Conservation (phyloP, 1,140 invertebrate species). For the Neoseiulus cucumeris region DNA sequence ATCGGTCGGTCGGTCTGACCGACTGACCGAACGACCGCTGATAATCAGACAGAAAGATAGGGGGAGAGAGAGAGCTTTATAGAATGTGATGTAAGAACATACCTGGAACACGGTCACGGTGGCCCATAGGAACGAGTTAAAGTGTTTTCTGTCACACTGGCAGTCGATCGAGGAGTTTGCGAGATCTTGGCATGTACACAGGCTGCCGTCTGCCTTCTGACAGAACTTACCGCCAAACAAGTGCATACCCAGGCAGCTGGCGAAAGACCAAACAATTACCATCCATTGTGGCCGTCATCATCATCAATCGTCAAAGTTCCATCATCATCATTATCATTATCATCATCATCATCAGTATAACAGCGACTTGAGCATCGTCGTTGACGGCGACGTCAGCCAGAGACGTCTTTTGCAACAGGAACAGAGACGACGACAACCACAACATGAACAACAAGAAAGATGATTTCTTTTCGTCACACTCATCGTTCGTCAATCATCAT, state of each 20-base stretch:
- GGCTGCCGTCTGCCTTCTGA: slow-evolving; percentile 51
- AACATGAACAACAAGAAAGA: not conserved
- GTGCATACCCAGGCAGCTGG: slow-evolving; percentile 89
- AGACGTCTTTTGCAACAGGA: no score
- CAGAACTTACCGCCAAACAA: slow-evolving; percentile 98
- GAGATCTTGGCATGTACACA: slow-evolving; percentile 73
- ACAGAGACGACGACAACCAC: not conserved
- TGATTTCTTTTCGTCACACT: not conserved
- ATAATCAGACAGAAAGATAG: no score
- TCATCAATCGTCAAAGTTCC: slow-evolving; percentile 21
- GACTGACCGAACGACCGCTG: no score
- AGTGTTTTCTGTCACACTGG: slow-evolving; percentile 86
- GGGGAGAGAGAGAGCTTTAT: no score
- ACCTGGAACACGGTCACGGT: slow-evolving; percentile 93
- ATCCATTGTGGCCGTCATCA: slow-evolving; percentile 24
- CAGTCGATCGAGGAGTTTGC: slow-evolving; percentile 61
- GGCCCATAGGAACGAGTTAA: slow-evolving; percentile 88
- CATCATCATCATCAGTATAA: not conserved
- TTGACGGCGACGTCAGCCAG: no score
- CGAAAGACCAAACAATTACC: no score
- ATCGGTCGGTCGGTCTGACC: no score
- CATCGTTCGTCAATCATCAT: not conserved
- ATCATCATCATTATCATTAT: not conserved
- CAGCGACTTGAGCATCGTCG: not conserved
- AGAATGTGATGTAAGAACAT: slow-evolving; percentile 29